phyloP scores from a whole-genome alignment of 1,140 invertebrate genomes.

The Drosophila sp. region DNA sequence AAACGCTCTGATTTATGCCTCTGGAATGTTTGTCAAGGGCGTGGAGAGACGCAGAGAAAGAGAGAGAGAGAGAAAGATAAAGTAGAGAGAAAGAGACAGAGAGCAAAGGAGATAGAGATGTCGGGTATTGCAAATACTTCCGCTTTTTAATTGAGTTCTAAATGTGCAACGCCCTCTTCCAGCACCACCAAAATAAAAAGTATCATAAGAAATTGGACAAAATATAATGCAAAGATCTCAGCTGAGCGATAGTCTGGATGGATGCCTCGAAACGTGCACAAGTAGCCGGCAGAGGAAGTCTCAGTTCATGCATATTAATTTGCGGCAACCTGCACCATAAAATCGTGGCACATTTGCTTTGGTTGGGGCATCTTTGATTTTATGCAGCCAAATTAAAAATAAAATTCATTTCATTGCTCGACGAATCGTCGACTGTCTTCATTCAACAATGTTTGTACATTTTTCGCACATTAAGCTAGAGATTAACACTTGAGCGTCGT shows the following conservation, averaged over 20 bases:
- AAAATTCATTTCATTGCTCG: constrained; percentile 48
- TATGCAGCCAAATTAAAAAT: constrained; percentile 53
- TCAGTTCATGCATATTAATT: constrained; percentile 68
- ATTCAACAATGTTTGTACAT: constrained; percentile 59
- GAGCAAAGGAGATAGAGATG: neutral
- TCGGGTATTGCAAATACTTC: constrained; percentile 60
- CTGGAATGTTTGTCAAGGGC: constrained; percentile 79
- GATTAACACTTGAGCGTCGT: constrained; percentile 54
- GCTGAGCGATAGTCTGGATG: constrained; percentile 10
- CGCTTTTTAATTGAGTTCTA: constrained; percentile 74
- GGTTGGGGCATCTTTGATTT: constrained; percentile 33
- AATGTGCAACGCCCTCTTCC: constrained; percentile 44
- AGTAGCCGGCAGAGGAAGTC: constrained; percentile 39
- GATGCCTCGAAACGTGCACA: constrained; percentile 36
- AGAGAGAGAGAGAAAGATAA: constrained; percentile 9
- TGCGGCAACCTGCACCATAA: constrained; percentile 33
- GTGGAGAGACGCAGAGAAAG: constrained; percentile 48
- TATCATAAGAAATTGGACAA: constrained; percentile 19
- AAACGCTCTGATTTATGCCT: constrained; percentile 72
- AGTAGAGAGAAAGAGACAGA: neutral
- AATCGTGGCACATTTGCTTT: constrained; percentile 15
- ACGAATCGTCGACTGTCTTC: neutral
- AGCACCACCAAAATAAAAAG: constrained; percentile 17
- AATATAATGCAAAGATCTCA: constrained; percentile 17
- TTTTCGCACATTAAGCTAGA: constrained; percentile 68